These are phyloP conservation scores for Hassar affinis DNA, from an alignment of 2,113 vertebrate genomes.

Conservation along the genomic window DNA sequence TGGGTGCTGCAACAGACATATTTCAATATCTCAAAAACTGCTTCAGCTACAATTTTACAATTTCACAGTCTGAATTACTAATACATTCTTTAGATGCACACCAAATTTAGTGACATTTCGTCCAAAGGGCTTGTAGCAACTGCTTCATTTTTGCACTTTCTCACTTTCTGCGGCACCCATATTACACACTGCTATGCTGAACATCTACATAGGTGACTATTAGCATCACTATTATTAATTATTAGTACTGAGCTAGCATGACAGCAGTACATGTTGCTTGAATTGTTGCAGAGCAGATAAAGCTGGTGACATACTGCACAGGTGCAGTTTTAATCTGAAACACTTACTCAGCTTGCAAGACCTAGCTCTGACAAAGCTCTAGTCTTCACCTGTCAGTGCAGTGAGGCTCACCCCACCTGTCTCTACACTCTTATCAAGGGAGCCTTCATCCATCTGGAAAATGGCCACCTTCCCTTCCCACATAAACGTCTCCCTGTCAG, in stretches of 20 bases:
- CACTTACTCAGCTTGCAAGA: not conserved
- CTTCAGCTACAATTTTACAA: too few relatives aligned
- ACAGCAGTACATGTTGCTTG: not conserved
- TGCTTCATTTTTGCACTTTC: too few relatives aligned
- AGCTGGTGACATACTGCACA: not conserved
- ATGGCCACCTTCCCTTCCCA: constrained; percentile 24
- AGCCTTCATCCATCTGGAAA: constrained; percentile 41
- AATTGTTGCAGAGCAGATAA: not conserved
- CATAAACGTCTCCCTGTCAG: constrained; percentile 48
- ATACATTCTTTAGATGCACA: too few relatives aligned
- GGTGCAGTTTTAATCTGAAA: constrained; percentile 16
- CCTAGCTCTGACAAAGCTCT: constrained; percentile 12
- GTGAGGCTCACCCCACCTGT: not conserved
- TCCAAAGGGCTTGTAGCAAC: too few relatives aligned
- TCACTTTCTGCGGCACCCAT: too few relatives aligned
- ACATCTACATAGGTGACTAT: too few relatives aligned
- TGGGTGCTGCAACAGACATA: too few relatives aligned
- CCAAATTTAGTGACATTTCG: too few relatives aligned
- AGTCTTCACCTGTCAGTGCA: not conserved
- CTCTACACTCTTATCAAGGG: not conserved
- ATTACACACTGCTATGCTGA: too few relatives aligned
- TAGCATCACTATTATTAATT: too few relatives aligned
- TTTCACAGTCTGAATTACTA: too few relatives aligned
- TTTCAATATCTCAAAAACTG: too few relatives aligned
- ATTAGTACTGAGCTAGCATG: not conserved